Evolutionary conservation across 2,797 vertebrate genomes (phyloP).

Genomic region (Anas flavirostris): DNA sequence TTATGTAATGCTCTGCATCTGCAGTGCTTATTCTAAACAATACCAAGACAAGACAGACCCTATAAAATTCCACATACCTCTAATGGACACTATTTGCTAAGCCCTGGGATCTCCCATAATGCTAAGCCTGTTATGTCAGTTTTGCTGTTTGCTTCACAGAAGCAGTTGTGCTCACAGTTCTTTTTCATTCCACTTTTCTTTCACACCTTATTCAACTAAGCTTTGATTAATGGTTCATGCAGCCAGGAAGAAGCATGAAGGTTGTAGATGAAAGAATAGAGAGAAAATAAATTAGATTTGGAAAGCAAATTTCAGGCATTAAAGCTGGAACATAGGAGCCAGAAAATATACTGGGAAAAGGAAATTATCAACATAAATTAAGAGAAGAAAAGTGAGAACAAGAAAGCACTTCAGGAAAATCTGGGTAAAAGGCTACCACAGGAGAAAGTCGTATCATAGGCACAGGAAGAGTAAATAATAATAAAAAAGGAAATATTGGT

Average conservation of each 20-base stretch:
- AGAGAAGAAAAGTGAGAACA: neutral
- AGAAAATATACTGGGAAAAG: neutral
- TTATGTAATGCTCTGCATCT: neutral
- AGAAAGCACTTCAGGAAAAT: neutral
- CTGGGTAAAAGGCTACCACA: neutral
- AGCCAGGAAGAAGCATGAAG: neutral
- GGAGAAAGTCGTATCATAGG: neutral
- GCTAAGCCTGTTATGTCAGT: neutral
- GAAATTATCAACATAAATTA: neutral
- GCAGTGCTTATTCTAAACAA: neutral
- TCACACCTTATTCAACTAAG: neutral
- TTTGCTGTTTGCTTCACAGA: neutral
- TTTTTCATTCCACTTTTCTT: neutral
- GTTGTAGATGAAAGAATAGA: neutral
- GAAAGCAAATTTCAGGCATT: neutral
- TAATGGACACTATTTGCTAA: neutral
- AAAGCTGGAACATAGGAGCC: neutral
- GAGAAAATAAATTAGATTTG: neutral
- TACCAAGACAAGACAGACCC: neutral
- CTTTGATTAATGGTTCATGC: neutral
- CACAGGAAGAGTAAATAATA: neutral
- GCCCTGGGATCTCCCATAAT: neutral
- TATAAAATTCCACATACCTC: neutral
- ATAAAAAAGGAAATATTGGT: neutral
- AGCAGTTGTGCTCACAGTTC: neutral